A percentile compares a stretch with the other conserved stretches of the same genome.
phyloP scores from a whole-genome alignment of 2,797 vertebrate species.

The Rousettus madagascariensis region DNA sequence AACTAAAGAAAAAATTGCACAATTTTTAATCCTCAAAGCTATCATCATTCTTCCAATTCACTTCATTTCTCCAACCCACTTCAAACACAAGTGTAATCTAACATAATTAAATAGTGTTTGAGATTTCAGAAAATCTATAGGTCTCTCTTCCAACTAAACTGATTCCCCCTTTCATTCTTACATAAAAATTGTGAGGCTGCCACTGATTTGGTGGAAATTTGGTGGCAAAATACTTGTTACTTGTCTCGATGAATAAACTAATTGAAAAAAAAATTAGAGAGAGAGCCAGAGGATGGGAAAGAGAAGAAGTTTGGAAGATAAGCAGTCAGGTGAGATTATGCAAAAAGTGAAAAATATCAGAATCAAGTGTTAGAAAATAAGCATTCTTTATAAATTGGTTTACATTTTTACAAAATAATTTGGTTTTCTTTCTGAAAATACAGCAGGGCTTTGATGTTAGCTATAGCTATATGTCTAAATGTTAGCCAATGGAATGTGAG shows the following conservation, averaged over 20 bases:
- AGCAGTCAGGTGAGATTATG: neutral
- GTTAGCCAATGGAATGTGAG: neutral
- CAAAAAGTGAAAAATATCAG: neutral
- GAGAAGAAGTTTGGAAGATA: neutral
- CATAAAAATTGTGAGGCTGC: neutral
- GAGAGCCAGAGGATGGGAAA: accelerated
- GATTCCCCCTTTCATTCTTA: neutral
- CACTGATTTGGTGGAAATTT: neutral
- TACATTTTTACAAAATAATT: neutral
- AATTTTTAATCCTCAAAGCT: neutral
- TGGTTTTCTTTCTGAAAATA: neutral
- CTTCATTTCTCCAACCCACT: neutral
- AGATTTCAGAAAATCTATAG: neutral
- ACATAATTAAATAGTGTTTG: neutral
- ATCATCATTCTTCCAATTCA: neutral
- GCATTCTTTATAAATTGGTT: neutral
- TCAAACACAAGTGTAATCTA: neutral
- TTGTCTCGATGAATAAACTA: neutral
- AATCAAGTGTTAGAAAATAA: neutral
- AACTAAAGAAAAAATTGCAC: neutral
- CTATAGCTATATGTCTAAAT: neutral
- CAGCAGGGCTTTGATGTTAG: neutral
- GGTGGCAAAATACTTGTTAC: neutral
- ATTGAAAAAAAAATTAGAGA: neutral
- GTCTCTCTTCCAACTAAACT: neutral